Evolutionary conservation across 2,113 vertebrate species (phyloP).

Genomic region (Actinemys pallida): DNA sequence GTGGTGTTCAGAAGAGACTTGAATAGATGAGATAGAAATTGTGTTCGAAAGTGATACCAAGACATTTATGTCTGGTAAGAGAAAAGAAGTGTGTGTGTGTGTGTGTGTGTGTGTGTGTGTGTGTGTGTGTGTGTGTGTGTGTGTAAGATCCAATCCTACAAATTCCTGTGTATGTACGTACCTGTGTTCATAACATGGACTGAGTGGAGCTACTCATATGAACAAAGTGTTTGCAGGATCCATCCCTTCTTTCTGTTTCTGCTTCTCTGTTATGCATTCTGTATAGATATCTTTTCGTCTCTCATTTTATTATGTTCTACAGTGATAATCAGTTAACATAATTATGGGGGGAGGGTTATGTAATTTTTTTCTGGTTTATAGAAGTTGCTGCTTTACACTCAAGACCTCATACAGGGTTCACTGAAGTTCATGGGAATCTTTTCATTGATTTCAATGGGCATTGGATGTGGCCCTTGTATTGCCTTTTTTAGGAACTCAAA

Average conservation of each 20-base stretch:
- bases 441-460: rapidly evolving
- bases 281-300: neutral
- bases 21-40: neutral
- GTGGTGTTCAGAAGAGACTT: neutral
- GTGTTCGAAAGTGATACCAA: neutral
- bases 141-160: neutral
- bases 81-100: neutral
- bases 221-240: neutral
- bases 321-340: neutral
- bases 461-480: neutral
- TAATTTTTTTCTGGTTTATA: neutral
- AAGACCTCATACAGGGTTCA: neutral
- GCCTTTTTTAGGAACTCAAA: neutral
- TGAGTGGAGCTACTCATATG: neutral
- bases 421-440: neutral
- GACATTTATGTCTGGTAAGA: neutral
- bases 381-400: neutral
- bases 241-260: rapidly evolving
- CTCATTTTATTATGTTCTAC: neutral
- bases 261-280: neutral
- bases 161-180: neutral
- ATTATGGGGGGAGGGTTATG: neutral
- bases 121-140: too few species aligned
- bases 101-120: neutral
- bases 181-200: rapidly evolving